Evolutionary conservation across 2,888 invertebrate species (phyloP).

Genomic region (Harpagoxenus sublaevis): DNA sequence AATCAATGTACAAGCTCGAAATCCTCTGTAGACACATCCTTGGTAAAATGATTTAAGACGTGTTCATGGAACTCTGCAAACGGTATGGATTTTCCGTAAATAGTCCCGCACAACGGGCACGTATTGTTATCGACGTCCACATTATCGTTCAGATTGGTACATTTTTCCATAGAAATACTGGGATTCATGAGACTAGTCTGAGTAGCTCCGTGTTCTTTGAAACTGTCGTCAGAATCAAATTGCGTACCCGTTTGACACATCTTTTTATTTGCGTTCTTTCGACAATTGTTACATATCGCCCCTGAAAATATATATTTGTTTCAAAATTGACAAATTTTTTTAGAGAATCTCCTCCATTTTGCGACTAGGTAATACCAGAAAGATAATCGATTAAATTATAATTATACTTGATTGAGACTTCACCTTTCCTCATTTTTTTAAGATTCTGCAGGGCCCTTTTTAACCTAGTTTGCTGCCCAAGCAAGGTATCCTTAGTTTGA

Average conservation of each 20-base stretch:
- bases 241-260: constrained; percentile 82
- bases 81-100: constrained; percentile 88
- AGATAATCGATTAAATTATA: background rate
- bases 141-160: constrained; percentile 83
- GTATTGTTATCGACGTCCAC: constrained; percentile 87
- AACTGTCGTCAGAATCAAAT: constrained; percentile 79
- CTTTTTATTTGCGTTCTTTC: constrained; percentile 79
- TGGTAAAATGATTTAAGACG: constrained; percentile 92
- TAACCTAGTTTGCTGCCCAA: constrained; percentile 89
- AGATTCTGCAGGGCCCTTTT: constrained; percentile 86
- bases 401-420: background rate
- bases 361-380: background rate
- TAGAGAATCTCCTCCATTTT: background rate
- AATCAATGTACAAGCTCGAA: constrained; percentile 73
- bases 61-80: constrained; percentile 91
- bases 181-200: constrained; percentile 80
- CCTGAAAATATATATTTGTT: constrained; percentile 68
- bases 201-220: constrained; percentile 80
- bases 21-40: constrained; percentile 85
- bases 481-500: constrained; percentile 88
- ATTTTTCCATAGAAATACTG: constrained; percentile 77
- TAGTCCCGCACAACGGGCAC: constrained; percentile 92
- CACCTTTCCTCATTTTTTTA: constrained; percentile 85
- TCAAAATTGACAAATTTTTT: background rate
- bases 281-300: constrained; percentile 77